Evolutionary conservation across 2,888 invertebrate species (phyloP).

Genomic region (Strigamia crassipes): DNA sequence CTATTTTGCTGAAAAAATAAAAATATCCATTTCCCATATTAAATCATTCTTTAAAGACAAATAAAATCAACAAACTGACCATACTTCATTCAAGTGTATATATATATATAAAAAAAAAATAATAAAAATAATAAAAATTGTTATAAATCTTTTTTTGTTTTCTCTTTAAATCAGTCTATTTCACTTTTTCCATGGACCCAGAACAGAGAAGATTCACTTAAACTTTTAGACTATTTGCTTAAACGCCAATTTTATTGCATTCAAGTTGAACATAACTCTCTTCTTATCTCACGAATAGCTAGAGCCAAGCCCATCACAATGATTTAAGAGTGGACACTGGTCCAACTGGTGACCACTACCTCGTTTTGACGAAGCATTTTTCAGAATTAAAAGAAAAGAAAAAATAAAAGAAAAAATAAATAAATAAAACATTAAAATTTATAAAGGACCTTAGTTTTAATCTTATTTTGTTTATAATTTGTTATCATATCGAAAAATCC

Average conservation of each 20-base stretch:
- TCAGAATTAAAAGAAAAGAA: background rate
- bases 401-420: background rate
- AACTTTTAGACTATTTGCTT: slow-evolving; percentile 46
- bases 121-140: background rate
- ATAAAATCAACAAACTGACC: background rate
- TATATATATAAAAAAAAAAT: background rate
- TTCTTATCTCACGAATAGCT: slow-evolving; percentile 43
- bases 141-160: background rate
- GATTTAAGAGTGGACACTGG: slow-evolving; percentile 44
- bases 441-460: slow-evolving; percentile 13
- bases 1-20: background rate
- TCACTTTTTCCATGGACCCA: background rate
- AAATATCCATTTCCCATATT: background rate
- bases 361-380: slow-evolving; percentile 36
- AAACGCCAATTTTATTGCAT: slow-evolving; percentile 47
- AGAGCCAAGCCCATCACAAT: slow-evolving; percentile 9
- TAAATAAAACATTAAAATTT: background rate
- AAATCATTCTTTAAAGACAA: background rate
- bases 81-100: background rate
- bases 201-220: slow-evolving; percentile 44
- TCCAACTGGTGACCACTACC: slow-evolving; percentile 43
- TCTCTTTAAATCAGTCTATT: slow-evolving; percentile 31
- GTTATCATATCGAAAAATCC: background rate
- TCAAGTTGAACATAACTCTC: slow-evolving; percentile 47
- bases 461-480: slow-evolving; percentile 4